Evolutionary conservation across 64 coral and sea anemone genomes (phyloP), one percentile per base, ranked within the genome.

Genomic region (Stichodactyla mertensii): DNA sequence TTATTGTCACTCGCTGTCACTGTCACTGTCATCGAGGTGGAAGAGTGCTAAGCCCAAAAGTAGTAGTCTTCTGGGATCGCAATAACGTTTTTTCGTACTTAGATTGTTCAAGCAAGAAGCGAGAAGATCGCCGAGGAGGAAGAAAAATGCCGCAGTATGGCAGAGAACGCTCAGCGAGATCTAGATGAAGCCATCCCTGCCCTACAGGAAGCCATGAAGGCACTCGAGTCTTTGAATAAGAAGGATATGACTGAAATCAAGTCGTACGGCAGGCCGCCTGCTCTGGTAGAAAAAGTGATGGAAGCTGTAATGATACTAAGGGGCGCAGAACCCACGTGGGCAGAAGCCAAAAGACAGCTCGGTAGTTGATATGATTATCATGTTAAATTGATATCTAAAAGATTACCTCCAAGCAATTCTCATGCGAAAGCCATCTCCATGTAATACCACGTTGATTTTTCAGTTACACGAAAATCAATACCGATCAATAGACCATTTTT

Each of bases 211-310:
- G 97, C 97, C 13, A 95, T 94, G 62, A 99, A 99, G 79, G 97
- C 97, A 12, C 57, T 99, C 55, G 93, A 99, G 64, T 92, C 97
- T 10, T 77, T 99, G 53, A 99, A 99, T 86, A 99, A 99, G 88
- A 99, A 99, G 16, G 97, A 99, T 64, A 99, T 99, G 97, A 99
- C 97, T 12, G 97, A 99, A 57, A 99, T 99, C 51, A 99, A 99
- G 87, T 99, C 97, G 22, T 99, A 99, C 69, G 97, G 93, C 52
- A 80, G 93, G 11, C 97, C 97, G 0, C 97, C 97, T 23, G 97
- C 97, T 6, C 61, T 99, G 87, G 97, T 99, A 10, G 97, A 99
- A 56, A 99, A 95, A 83, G 93, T 99, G 7, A 99, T 99, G 97
- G 97, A 99, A 83, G 97, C 97, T 19, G 97, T 99, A 4, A 99